Percentiles rank a stretch among this genome's conserved stretches.
Conservation (phyloP, 2,797 vertebrate species). For the Enteromius afrohamiltoni region DNA sequence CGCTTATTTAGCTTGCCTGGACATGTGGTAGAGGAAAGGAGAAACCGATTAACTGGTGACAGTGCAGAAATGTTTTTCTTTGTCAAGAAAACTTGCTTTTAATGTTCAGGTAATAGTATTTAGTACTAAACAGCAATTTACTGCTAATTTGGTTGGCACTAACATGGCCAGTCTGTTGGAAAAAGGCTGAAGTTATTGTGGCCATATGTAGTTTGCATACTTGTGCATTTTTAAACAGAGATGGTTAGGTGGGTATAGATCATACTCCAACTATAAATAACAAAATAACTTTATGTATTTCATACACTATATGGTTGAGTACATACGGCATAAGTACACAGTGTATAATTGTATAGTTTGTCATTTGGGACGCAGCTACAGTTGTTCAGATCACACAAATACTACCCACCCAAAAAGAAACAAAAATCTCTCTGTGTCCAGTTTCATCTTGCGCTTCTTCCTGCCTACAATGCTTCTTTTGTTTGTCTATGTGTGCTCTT, state of each 20-base stretch:
- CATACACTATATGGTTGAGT: neutral
- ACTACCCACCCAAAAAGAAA: neutral
- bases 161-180: neutral
- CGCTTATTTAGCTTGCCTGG: too few species aligned
- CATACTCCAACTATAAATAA: too few species aligned
- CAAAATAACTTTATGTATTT: neutral
- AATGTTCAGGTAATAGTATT: too few species aligned
- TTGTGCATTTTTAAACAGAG: conserved; percentile 1
- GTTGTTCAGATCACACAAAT: conserved; percentile 5
- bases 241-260: neutral
- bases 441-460: conserved; percentile 28
- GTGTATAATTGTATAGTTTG: neutral
- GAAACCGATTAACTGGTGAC: too few species aligned
- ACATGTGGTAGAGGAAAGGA: too few species aligned
- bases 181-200: neutral
- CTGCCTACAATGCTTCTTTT: conserved; percentile 64
- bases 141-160: neutral
- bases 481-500: conserved; percentile 61
- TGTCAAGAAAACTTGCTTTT: too few species aligned
- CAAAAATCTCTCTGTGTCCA: conserved; percentile 46
- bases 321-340: neutral
- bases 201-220: neutral
- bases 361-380: neutral
- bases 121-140: neutral
- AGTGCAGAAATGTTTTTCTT: too few species aligned